phyloP scores from a whole-genome alignment of 1,140 invertebrate genomes.

The Aphelinus atriplicis region DNA sequence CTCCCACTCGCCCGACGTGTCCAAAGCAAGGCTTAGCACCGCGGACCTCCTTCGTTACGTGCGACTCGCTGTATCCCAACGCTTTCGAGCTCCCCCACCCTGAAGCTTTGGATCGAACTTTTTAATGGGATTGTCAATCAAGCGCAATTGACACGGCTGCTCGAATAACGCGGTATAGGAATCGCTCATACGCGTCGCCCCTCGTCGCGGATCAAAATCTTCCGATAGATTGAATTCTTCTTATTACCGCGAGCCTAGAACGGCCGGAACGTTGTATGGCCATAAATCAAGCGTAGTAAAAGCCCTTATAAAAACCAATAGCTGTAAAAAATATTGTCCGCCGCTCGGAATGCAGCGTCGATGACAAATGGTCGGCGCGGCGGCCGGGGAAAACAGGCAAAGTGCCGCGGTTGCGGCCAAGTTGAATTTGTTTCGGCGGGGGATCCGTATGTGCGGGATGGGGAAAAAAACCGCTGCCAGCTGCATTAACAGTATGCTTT shows the following conservation, averaged over 20 bases:
- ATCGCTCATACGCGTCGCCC: no score
- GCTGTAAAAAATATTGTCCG: neutral
- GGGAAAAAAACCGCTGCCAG: slow-evolving; percentile 5
- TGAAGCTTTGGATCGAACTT: no score
- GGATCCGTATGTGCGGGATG: neutral
- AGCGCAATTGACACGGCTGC: no score
- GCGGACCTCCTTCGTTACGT: neutral
- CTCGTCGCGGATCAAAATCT: no score
- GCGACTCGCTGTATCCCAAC: no score
- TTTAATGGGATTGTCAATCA: no score
- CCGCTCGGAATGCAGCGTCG: slow-evolving; percentile 1
- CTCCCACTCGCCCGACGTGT: neutral
- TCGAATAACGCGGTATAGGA: no score
- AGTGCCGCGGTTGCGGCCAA: slow-evolving; percentile 10
- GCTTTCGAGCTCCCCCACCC: no score
- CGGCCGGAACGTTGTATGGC: no score
- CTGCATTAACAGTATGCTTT: no score
- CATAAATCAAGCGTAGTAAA: slow-evolving; percentile 19
- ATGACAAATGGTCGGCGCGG: slow-evolving; percentile 25
- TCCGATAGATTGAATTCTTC: no score
- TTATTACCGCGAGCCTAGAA: no score
- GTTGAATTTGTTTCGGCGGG: slow-evolving; percentile 30
- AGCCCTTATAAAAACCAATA: slow-evolving; percentile 1
- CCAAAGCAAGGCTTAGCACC: neutral
- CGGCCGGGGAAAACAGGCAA: neutral